Base-by-base conservation (phyloP, 2,888 invertebrate species). In the Cyclophora albipunctata region DNA sequence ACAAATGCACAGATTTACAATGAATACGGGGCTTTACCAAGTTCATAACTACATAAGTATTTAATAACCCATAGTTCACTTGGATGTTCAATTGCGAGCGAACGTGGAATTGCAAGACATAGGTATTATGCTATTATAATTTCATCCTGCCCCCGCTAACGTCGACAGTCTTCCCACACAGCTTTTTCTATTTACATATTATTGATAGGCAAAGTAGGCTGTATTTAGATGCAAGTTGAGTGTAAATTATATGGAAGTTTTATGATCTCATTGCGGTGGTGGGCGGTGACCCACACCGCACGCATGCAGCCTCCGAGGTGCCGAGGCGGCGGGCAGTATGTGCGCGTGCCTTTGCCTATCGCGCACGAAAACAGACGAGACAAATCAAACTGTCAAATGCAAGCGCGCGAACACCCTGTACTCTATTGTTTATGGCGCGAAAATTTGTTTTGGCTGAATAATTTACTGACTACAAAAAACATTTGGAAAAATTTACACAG, bases 211-310 rank as follows among this genome's bases (percentile, higher is more conserved):
- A 64, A 65, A 62, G 69, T 68, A 76, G 72, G 72, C 69, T 66
- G 66, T 64, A 65, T 61, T 55, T 57, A 66, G 64, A 66, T 73
- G 71, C 68, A 70, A 66, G 71, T 66, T 67, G 69, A 78, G 84
- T 83, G 81, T 80, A 76, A 84, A 82, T 81, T 75, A 74, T 75
- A 69, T 69, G 76, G 72, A 78, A 73, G 68, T 78, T 77, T 80
- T 77, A 83, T 85, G 85, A 84, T 82, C 81, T 84, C 84, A 85
- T 76, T 84, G 83, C 75, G 69, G 58, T 45, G 60, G 84, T 83
- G 75, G 83, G 83, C 80, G 83, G 78, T 79, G 84, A 81, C 81
- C 82, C 81, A 75, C 73, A 72, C 73, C 69, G 64, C 58, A 57
- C 50, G 7, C 50, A 49, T 47, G 59, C 69, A 67, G 66, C 67